These are phyloP conservation scores for Nesidiocoris tenuis DNA, from an alignment of 2,888 invertebrate species.

Conservation along the genomic window DNA sequence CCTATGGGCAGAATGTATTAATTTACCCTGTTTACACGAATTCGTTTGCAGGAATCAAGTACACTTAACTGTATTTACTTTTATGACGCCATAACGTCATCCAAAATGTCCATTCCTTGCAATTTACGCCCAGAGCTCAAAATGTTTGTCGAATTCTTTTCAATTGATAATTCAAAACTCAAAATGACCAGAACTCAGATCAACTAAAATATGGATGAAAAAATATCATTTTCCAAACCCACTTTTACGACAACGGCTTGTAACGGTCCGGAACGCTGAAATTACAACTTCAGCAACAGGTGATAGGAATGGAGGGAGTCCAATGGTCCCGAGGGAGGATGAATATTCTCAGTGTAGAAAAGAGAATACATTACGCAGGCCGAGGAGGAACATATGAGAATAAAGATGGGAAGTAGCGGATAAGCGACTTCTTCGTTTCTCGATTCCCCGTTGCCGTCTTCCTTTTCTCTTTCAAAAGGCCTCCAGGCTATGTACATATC, in stretches of 20 bases:
- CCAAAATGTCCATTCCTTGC: no score
- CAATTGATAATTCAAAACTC: no score
- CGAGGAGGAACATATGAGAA: conserved; percentile 32
- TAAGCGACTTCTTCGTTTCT: conserved; percentile 10
- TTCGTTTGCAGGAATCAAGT: no score
- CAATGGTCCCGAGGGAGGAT: neutral
- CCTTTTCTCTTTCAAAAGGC: conserved; percentile 4
- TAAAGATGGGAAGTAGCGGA: conserved; percentile 31
- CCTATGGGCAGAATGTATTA: no score
- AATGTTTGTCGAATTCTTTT: no score
- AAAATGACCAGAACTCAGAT: no score
- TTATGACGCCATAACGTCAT: no score
- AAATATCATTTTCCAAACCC: no score
- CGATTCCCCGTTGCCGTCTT: neutral
- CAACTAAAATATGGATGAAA: no score
- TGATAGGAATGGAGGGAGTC: conserved; percentile 12
- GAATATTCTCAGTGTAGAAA: conserved; percentile 24
- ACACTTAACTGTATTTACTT: no score
- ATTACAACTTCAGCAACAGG: conserved; percentile 30
- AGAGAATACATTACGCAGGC: conserved; percentile 23
- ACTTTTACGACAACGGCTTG: neutral
- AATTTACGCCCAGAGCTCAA: no score
- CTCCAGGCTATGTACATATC: conserved; percentile 42
- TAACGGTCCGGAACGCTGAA: conserved; percentile 1
- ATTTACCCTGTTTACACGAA: no score